Conservation (phyloP, 2,888 invertebrate genomes). For the Eueremaeus valkanovi region DNA sequence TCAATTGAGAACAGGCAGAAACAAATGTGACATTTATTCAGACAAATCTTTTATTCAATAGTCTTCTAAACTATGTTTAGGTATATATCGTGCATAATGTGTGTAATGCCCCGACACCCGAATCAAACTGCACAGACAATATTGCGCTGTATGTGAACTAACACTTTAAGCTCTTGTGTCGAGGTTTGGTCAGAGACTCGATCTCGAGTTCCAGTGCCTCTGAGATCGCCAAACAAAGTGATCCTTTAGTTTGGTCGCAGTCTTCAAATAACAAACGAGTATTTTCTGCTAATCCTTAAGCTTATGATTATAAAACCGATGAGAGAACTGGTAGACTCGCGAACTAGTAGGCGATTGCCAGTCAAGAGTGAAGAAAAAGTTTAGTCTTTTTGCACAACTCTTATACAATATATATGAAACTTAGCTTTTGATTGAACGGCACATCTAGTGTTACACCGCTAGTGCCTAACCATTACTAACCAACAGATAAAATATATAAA, state of each 20-base stretch:
- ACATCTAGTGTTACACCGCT: conserved; percentile 11
- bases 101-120: conserved; percentile 28
- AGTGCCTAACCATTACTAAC: conserved; percentile 9
- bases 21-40: conserved; percentile 34
- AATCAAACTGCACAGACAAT: not conserved
- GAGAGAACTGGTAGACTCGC: not conserved
- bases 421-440: conserved; percentile 7
- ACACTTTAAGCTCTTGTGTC: conserved; percentile 33
- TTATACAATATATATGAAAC: not conserved
- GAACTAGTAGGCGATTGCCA: conserved; percentile 6
- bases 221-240: conserved; percentile 24
- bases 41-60: conserved; percentile 34
- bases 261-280: conserved; percentile 34
- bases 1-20: not conserved
- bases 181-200: conserved; percentile 31
- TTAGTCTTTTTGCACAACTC: conserved; percentile 4
- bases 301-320: conserved; percentile 36
- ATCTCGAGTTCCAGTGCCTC: conserved; percentile 21
- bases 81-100: conserved; percentile 25
- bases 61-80: conserved; percentile 22
- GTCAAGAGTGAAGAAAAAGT: not conserved
- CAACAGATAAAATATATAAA: conserved; percentile 25
- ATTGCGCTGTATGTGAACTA: not conserved
- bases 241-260: conserved; percentile 15
- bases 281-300: conserved; percentile 27